Percentiles rank a stretch among this genome's conserved stretches.
These are phyloP conservation scores for Apolygus lucorum DNA, from an alignment of 1,140 invertebrate genomes.

Conservation along the genomic window DNA sequence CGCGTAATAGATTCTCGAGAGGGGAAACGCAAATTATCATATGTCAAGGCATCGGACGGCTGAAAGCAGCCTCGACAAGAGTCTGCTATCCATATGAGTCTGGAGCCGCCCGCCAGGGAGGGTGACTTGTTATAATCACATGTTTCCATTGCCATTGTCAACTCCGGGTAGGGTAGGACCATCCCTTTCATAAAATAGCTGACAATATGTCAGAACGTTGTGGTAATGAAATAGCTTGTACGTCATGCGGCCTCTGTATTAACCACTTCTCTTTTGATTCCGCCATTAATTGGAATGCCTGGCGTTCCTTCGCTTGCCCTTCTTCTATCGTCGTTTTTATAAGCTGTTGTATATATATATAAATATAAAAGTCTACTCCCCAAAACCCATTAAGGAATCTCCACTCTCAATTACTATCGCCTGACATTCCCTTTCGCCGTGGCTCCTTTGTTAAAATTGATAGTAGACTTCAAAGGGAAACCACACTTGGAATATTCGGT, in stretches of 20 bases:
- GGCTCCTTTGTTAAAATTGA: background rate
- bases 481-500: too few species aligned
- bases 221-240: slow-evolving; percentile 18
- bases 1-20: too few species aligned
- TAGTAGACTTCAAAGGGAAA: background rate
- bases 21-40: too few species aligned
- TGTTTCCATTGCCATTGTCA: background rate
- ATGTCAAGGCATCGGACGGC: too few species aligned
- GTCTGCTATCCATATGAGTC: background rate
- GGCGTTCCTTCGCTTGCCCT: background rate
- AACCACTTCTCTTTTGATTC: slow-evolving; percentile 11
- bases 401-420: background rate
- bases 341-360: background rate
- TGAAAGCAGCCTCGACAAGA: too few species aligned
- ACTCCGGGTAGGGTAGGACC: background rate
- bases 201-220: background rate
- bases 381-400: background rate
- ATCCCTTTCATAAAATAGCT: background rate
- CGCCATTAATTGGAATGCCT: slow-evolving; percentile 15
- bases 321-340: background rate
- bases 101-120: background rate
- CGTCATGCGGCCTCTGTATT: slow-evolving; percentile 11
- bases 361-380: too few species aligned
- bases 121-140: background rate
- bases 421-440: background rate